Conservation (phyloP, 2,113 vertebrate species). For the Mohoua ochrocephala region DNA sequence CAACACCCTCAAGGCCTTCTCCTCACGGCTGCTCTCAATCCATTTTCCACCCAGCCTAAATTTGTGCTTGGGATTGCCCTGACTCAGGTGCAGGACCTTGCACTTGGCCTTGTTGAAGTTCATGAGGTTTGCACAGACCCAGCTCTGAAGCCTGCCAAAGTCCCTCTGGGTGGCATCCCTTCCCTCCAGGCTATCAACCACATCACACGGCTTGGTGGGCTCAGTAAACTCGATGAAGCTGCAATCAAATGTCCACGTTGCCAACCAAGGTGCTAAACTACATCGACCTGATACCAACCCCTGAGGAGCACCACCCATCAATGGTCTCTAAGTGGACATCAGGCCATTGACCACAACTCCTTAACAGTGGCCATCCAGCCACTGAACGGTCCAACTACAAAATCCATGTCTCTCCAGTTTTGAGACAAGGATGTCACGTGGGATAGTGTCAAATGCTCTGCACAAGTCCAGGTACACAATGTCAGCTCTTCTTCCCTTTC, state of each 20-base stretch:
- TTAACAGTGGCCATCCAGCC: neutral
- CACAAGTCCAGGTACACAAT: neutral
- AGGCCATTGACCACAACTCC: neutral
- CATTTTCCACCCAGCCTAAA: neutral
- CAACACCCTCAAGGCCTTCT: neutral
- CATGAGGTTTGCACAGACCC: neutral
- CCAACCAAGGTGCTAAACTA: neutral
- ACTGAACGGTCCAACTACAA: neutral
- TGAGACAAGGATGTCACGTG: neutral
- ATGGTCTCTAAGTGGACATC: neutral
- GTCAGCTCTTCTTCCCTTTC: neutral
- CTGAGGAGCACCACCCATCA: neutral
- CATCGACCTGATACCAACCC: rapidly evolving
- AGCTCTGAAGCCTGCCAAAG: too few relatives aligned
- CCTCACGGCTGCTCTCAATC: neutral
- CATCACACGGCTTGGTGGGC: too few relatives aligned
- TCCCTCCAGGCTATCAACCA: neutral
- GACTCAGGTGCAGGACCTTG: neutral
- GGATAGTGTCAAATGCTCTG: neutral
- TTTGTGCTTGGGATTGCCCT: neutral
- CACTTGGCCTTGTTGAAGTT: neutral
- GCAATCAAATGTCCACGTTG: too few relatives aligned
- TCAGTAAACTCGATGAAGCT: neutral
- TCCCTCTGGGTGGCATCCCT: neutral
- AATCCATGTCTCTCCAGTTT: neutral